Evolutionary conservation across 1,140 invertebrate species (phyloP).

Genomic region (Drosophila micromelanica): DNA sequence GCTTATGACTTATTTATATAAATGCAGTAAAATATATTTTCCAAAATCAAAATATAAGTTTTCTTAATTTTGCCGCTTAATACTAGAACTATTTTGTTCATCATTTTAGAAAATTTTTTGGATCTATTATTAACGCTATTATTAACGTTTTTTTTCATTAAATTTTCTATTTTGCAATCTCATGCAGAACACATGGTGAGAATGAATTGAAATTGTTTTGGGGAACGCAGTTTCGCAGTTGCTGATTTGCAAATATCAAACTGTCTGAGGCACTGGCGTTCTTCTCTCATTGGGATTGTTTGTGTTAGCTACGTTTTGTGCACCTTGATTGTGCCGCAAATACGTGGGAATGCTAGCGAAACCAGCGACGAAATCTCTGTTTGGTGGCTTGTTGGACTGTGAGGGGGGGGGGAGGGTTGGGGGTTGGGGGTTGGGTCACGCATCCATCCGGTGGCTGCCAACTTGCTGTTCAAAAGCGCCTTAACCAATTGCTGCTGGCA

Average conservation of each 20-base stretch:
- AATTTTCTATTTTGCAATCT: too few species aligned
- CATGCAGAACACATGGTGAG: neutral
- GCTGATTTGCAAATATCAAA: constrained; percentile 21
- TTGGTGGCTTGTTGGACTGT: neutral
- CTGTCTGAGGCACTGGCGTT: constrained; percentile 5
- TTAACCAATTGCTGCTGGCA: constrained; percentile 38
- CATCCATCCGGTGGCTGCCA: constrained; percentile 6
- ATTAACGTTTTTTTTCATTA: too few species aligned
- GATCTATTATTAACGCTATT: too few species aligned
- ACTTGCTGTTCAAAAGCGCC: constrained; percentile 18
- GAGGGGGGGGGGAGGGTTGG: neutral
- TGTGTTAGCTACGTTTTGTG: constrained; percentile 49
- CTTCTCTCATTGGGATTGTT: constrained; percentile 32
- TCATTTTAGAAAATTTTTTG: too few species aligned
- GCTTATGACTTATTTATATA: too few species aligned
- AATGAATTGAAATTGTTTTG: constrained; percentile 13
- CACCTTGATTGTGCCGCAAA: constrained; percentile 65
- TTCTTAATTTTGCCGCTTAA: too few species aligned
- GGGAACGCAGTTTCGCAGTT: constrained; percentile 3
- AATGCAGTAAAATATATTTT: too few species aligned
- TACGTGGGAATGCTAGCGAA: constrained; percentile 48
- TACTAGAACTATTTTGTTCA: too few species aligned
- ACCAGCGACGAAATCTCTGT: constrained; percentile 33
- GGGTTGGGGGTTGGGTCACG: constrained; percentile 37
- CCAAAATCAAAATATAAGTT: too few species aligned